These are phyloP conservation scores for Branchellion lobata DNA, from an alignment of 2,888 invertebrate species.

Conservation along the genomic window DNA sequence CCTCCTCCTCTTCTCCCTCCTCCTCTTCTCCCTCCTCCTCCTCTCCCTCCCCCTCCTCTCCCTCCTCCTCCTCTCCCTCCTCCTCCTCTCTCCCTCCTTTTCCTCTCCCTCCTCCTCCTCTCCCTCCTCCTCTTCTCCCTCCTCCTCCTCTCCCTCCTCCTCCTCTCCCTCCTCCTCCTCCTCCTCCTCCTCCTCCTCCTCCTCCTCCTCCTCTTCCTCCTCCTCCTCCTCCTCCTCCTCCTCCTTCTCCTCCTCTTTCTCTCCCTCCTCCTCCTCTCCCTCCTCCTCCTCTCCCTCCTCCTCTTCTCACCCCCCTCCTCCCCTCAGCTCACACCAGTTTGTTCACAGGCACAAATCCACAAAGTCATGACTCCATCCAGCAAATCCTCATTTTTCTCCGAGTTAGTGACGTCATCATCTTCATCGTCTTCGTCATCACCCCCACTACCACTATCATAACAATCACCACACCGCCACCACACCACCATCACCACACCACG, in stretches of 20 bases:
- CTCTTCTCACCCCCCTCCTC: neutral
- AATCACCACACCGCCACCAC: too few species aligned
- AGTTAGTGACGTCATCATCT: too few species aligned
- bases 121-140: neutral
- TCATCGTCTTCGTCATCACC: too few species aligned
- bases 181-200: neutral
- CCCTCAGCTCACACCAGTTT: too few species aligned
- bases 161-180: neutral
- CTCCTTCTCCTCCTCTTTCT: neutral
- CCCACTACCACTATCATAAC: too few species aligned
- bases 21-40: too few species aligned
- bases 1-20: too few species aligned
- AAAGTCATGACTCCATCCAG: too few species aligned
- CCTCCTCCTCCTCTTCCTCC: neutral
- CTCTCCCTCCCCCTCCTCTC: neutral
- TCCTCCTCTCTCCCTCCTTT: neutral
- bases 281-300: neutral
- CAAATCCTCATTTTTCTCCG: too few species aligned
- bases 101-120: neutral
- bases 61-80: neutral
- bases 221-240: constrained; percentile 1
- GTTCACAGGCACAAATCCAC: too few species aligned
- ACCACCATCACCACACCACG: too few species aligned
- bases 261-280: constrained; percentile 13
- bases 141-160: neutral